Evolutionary conservation across 2,113 vertebrate species (phyloP).

Genomic region (Labeo rohita): DNA sequence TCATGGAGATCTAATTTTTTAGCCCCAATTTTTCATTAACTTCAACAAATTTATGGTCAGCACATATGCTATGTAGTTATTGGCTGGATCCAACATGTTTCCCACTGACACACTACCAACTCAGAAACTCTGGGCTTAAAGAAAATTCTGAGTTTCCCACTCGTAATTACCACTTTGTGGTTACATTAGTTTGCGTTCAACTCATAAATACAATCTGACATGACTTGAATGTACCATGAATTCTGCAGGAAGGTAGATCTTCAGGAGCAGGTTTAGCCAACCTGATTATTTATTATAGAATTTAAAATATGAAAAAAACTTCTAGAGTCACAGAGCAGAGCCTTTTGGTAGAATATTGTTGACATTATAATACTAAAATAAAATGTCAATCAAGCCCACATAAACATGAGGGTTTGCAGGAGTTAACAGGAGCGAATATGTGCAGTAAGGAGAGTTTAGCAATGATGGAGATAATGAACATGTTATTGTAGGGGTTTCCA

Average conservation of each 20-base stretch:
- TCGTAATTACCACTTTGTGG: neutral
- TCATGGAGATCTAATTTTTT: neutral
- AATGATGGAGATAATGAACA: neutral
- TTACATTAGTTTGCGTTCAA: neutral
- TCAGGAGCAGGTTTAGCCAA: neutral
- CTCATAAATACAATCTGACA: neutral
- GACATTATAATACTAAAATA: neutral
- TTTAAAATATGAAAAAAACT: neutral
- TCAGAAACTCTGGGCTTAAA: too few species aligned
- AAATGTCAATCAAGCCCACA: neutral
- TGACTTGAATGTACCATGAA: neutral
- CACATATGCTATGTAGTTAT: neutral
- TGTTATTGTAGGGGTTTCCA: neutral
- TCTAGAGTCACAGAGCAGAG: neutral
- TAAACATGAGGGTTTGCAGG: neutral
- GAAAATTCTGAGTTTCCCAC: neutral
- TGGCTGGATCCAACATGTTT: too few species aligned
- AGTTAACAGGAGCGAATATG: neutral
- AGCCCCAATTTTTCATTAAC: neutral
- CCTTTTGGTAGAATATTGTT: neutral
- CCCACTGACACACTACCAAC: too few species aligned
- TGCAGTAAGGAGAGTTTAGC: neutral
- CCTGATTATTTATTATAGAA: neutral
- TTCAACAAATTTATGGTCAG: neutral
- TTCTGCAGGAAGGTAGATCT: neutral